Evolutionary conservation across 2,888 invertebrate genomes (phyloP), one percentile per base, ranked within the genome.

Genomic region (Ophion costatus): DNA sequence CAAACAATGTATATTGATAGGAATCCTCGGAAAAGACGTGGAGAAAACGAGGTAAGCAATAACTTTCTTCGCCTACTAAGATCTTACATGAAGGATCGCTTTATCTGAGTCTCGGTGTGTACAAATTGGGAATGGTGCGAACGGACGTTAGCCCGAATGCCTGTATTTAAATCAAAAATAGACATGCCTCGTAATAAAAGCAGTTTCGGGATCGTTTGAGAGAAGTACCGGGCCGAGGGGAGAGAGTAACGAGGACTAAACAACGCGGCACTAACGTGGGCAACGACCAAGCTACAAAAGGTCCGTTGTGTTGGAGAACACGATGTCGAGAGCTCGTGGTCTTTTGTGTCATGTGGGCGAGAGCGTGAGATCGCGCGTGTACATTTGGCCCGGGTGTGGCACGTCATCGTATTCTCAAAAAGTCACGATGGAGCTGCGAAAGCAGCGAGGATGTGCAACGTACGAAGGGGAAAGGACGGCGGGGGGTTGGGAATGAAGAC

Each of bases 381-480:
- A 2, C 29, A 29, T 42, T 71, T 66, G 20, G 42, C 61, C 69
- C 74, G 64, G 74, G 61, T 83, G 82, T 29, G 69, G 42, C 78
- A 42, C 69, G 69, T 42, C 80, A 70, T 66, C 63, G 20, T 45
- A 77, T 56, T 73, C 45, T 67, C 20, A 42, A 59, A 80, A 78
- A 70, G 42, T 17, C 1, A 38, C 22, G 22, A 22, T 24, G 14
- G 22, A 22, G 71, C 22, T 59, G 59, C 57, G 14, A 51, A 51
- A 51, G 14, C 0, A 51, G 3, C 14, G 59, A 67, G 83, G 24
- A 85, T 75, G 84, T 71, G 67, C 56, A 82, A 51, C 83, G 73
- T 70, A 38, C 14, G 33, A 45, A 73, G 29, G 4, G 59, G 14
- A 76, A 17, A 75, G 67, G 83, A 17, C 0, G 17, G 69, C 51